Evolutionary conservation across 2,113 vertebrate genomes (phyloP), one percentile per base, ranked within the genome.

Genomic region (Atlantisia rogersi): DNA sequence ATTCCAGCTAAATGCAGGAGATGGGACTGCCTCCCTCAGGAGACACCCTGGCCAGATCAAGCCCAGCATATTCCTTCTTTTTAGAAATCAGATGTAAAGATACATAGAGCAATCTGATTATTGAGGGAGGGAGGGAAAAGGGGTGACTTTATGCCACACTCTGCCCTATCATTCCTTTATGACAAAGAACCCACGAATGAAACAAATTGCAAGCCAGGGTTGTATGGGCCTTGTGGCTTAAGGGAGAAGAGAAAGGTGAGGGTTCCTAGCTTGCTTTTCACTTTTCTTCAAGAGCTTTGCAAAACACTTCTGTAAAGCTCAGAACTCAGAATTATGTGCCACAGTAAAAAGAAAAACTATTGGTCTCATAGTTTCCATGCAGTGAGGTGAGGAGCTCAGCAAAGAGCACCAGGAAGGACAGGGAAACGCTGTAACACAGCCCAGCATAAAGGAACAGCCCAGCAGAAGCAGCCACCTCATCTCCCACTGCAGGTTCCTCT

Each of bases 391-490:
- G 58, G 58, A 35, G 1, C 58, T 37, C 48, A 42, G 62, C 70
- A 76, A 55, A 80, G 13, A 82, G 80, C 44, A 62, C 15, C 56
- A 46, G n/a, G n/a, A 82, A 58, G 59, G 52, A 17, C 37, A 62
- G 18, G 2, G 26, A 73, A 67, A 16, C 4, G 2, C 18, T 4
- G 0, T 0, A 55, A 64, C 39, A 58, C 13, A 59, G 12, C 48
- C 37, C 10, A 52, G 79, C 21, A 26, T 1, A 22, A 52, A 29
- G 21, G 50, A 79, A 18, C 7, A 39, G 63, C 3, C 3, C 22
- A 52, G 59, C 24, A 82, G 75, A 15, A 80, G 63, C 50, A 82
- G 4, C n/a, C 20, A n/a, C 15, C 31, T 58, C 53, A 39, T 29
- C 39, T 25, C 32, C 60, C 39, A 42, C 1, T 9, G 5, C 28